Evolutionary conservation across 1,140 invertebrate species (phyloP).

Genomic region (Oedothorax gibbosus): DNA sequence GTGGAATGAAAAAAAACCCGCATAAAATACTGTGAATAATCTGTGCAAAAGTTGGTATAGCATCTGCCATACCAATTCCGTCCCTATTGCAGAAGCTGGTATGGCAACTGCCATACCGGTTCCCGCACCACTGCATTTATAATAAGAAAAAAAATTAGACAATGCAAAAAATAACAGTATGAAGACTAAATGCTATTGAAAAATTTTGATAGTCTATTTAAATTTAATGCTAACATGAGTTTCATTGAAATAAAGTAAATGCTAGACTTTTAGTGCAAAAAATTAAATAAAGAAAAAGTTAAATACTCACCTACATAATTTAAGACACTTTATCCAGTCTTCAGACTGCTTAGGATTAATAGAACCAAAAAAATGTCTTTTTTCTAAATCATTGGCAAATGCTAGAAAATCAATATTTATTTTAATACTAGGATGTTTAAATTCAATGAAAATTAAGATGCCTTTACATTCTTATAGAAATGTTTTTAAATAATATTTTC

Average conservation of each 20-base stretch:
- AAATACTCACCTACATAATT: constrained; percentile 18
- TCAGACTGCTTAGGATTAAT: constrained; percentile 25
- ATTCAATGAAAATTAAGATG: no score
- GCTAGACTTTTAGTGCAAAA: not conserved
- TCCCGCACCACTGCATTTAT: no score
- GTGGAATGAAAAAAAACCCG: no score
- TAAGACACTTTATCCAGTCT: constrained; percentile 27
- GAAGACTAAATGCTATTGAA: not conserved
- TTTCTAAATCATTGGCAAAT: constrained; percentile 43
- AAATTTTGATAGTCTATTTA: not conserved
- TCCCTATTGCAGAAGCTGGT: no score
- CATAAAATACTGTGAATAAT: no score
- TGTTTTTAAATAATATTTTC: no score
- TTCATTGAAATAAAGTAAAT: not conserved
- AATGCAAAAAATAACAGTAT: not conserved
- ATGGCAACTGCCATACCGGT: no score
- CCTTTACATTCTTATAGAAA: no score
- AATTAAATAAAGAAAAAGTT: not conserved
- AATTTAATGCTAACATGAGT: no score
- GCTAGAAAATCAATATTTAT: constrained; percentile 7
- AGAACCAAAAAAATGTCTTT: constrained; percentile 31
- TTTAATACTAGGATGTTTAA: not conserved
- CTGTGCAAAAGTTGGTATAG: no score
- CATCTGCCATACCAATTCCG: no score
- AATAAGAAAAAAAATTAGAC: no score